phyloP scores from a whole-genome alignment of 2,113 vertebrate species.

The Nettapus auritus region DNA sequence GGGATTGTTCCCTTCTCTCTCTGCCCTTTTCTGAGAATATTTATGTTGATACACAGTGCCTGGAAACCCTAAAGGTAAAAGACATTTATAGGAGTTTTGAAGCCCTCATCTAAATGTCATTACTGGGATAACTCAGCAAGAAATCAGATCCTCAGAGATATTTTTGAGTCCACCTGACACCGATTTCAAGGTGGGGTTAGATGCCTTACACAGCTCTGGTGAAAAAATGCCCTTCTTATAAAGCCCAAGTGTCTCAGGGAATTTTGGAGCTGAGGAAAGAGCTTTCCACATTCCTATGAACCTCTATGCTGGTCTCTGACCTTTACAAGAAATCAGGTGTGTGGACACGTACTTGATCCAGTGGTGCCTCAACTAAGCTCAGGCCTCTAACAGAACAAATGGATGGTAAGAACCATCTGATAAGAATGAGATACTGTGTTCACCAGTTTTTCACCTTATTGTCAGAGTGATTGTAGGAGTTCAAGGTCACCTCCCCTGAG shows the following conservation, averaged over 20 bases:
- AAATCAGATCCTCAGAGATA: neutral
- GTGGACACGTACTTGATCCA: neutral
- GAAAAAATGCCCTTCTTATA: neutral
- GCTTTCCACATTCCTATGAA: neutral
- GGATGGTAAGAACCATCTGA: no score
- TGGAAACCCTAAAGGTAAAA: neutral
- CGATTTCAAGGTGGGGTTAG: neutral
- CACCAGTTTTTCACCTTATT: neutral
- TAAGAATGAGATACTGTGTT: neutral
- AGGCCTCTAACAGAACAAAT: neutral
- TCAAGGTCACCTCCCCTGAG: neutral
- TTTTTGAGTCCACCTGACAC: neutral
- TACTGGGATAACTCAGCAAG: neutral
- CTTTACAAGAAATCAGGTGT: neutral
- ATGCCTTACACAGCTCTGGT: neutral
- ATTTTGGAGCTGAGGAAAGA: neutral
- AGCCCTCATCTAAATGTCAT: neutral
- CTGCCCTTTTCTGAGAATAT: neutral
- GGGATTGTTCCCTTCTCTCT: neutral
- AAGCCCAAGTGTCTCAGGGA: neutral
- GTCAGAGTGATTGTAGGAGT: neutral
- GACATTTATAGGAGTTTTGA: neutral
- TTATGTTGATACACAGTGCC: neutral
- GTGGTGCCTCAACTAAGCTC: neutral
- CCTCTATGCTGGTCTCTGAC: neutral